Evolutionary conservation across 2,888 invertebrate genomes (phyloP).

Genomic region (Oxytorus armatus): DNA sequence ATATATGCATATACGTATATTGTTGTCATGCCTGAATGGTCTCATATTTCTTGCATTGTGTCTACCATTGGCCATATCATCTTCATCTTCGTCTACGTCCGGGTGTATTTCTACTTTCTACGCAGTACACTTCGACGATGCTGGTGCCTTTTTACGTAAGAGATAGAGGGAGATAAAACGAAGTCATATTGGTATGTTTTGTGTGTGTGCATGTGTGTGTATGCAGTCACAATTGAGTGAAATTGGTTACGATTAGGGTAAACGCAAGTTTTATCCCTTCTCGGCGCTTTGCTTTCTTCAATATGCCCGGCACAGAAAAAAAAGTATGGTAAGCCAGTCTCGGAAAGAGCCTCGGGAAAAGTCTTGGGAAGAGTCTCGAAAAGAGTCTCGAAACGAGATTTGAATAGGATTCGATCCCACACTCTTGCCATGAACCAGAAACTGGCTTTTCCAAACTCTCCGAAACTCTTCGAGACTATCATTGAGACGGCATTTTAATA

Average conservation of each 20-base stretch:
- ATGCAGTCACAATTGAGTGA: constrained; percentile 60
- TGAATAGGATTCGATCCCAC: too few species aligned
- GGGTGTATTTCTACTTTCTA: constrained; percentile 24
- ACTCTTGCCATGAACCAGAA: too few species aligned
- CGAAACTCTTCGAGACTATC: too few species aligned
- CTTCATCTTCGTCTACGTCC: constrained; percentile 50
- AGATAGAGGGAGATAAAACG: constrained; percentile 61
- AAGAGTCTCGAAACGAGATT: too few species aligned
- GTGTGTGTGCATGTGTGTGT: background rate
- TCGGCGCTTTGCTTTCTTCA: constrained; percentile 59
- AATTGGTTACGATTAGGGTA: constrained; percentile 67
- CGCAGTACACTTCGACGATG: background rate
- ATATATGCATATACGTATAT: background rate
- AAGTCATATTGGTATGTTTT: constrained; percentile 21
- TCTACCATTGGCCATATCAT: constrained; percentile 19
- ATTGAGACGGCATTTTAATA: too few species aligned
- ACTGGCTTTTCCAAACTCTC: too few species aligned
- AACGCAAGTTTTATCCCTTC: constrained; percentile 57
- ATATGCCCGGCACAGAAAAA: too few species aligned
- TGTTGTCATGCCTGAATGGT: too few species aligned
- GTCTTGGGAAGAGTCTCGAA: too few species aligned
- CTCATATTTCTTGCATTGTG: background rate
- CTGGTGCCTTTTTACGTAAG: constrained; percentile 26
- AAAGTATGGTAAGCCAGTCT: too few species aligned
- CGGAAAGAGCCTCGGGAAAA: too few species aligned